phyloP scores from a whole-genome alignment of 1,140 invertebrate species.

The Procambarus clarkii region DNA sequence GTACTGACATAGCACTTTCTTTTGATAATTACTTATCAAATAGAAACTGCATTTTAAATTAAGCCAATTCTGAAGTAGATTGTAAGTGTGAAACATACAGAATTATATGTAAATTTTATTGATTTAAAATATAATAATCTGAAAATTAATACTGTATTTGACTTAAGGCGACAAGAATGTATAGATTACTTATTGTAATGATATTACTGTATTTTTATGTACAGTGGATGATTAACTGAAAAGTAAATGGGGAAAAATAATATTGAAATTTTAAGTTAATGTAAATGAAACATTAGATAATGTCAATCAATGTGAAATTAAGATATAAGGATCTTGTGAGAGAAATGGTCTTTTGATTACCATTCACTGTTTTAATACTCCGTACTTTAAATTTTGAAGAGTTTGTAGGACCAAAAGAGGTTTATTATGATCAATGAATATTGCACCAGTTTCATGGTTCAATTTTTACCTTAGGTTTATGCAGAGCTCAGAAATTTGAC shows the following conservation, averaged over 20 bases:
- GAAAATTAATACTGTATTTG: no score
- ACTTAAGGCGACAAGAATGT: no score
- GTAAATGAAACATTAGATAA: not conserved
- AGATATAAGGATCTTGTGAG: not conserved
- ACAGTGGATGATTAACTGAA: not conserved
- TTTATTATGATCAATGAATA: not conserved
- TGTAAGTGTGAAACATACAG: not conserved
- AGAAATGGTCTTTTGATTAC: not conserved
- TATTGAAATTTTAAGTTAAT: not conserved
- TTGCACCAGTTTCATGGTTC: not conserved
- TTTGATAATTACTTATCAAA: not conserved
- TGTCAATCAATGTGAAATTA: not conserved
- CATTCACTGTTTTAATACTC: not conserved
- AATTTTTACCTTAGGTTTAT: not conserved
- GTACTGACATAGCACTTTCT: no score
- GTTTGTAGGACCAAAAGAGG: not conserved
- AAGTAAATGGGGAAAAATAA: not conserved
- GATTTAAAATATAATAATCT: no score
- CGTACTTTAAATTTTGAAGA: not conserved
- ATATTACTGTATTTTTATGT: not conserved
- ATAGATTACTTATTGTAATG: no score
- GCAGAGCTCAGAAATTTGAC: not conserved
- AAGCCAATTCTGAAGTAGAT: not conserved
- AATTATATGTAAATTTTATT: not conserved
- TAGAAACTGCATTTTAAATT: not conserved